phyloP scores from a whole-genome alignment of 2,888 invertebrate species.

The Papilio gigon region DNA sequence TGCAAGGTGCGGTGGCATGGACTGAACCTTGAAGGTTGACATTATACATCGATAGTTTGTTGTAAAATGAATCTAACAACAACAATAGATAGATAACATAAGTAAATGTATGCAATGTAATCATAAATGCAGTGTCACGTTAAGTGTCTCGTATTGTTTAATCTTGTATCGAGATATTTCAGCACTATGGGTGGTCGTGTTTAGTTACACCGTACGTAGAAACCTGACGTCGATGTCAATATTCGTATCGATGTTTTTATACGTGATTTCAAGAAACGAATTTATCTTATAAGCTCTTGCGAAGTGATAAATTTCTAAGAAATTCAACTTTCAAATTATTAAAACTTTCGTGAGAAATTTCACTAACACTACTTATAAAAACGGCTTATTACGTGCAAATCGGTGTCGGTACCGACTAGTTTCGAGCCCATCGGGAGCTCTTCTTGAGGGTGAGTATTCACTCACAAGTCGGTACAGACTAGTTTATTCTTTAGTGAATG shows the following conservation, averaged over 20 bases:
- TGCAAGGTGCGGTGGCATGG: neutral
- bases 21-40: neutral
- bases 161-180: neutral
- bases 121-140: neutral
- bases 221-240: neutral
- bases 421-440: too few species aligned
- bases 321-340: too few species aligned
- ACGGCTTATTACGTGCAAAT: too few species aligned
- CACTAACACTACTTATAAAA: too few species aligned
- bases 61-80: neutral
- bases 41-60: conserved; percentile 9
- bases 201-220: conserved; percentile 2
- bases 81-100: neutral
- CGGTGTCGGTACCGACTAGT: too few species aligned
- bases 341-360: too few species aligned
- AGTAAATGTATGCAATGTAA: neutral
- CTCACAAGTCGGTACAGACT: too few species aligned
- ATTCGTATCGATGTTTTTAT: neutral
- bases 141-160: neutral
- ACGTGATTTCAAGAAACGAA: neutral
- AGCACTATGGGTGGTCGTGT: conserved; percentile 13
- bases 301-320: too few species aligned
- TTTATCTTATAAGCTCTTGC: neutral
- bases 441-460: too few species aligned
- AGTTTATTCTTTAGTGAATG: too few species aligned